Evolutionary conservation across 2,797 vertebrate species (phyloP), one percentile per base, ranked within the genome.

Genomic region (Lagodon rhomboides): DNA sequence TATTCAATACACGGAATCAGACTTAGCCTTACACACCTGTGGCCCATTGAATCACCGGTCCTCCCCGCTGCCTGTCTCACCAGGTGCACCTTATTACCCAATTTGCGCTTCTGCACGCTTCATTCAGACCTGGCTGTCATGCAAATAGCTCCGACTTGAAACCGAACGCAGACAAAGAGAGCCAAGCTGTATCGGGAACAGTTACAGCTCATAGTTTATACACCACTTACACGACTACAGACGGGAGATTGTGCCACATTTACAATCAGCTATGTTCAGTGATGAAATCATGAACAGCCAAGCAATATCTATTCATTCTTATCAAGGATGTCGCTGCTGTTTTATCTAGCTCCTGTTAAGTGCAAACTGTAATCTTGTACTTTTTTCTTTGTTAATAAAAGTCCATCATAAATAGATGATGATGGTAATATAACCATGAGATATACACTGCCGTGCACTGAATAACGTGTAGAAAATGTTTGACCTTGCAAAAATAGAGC

Each of bases 21-120:
- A 67, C 12, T 41, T 22, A 49, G 23, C 23, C 49, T 53, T 20
- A 49, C 11, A 25, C 80, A 75, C 70, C 74, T 80, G 77, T 80
- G 80, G 68, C 70, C 80, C 67, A 18, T 60, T 44, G 47, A 59
- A 75, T 77, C 73, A 61, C 68, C 69, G 47, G 68, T n/a, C 50
- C 74, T 1, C 27, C 7, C 47, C n/a, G 63, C 68, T n/a, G 51
- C 72, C 44, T 3, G 23, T 9, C 53, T 69, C 83, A 67, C 66
- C 75, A 75, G 74, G 27, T 75, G 75, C 6, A 2, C 50, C 67
- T 68, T 41, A 71, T 75, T 79, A 78, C 68, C 66, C 12, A 10
- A 59, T 58, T 56, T 76, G 54, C 43, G 59, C 43, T 47, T 63
- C 47, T 54, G 66, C 38, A 38, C 43, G 23, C 2, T 84, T 75